Percentiles rank a stretch among this genome's conserved stretches.
Evolutionary conservation across 2,888 invertebrate species (phyloP).

Genomic region (Rhogogaster chlorosoma): DNA sequence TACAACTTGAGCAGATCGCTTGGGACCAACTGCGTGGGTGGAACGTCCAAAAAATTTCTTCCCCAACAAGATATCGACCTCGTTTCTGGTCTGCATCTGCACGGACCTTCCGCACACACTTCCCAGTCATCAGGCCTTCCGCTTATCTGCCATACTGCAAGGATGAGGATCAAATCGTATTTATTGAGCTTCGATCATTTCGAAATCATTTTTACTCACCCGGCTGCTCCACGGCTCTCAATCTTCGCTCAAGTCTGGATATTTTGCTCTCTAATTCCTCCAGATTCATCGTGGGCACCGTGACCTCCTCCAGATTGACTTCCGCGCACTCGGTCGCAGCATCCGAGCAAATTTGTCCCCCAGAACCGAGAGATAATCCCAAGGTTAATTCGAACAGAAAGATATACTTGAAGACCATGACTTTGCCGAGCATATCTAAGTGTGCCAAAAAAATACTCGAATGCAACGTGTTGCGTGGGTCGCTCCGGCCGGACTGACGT

Average conservation of each 20-base stretch:
- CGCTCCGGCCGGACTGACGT: slow-evolving; percentile 35
- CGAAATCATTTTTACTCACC: slow-evolving; percentile 76
- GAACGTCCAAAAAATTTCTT: slow-evolving; percentile 81
- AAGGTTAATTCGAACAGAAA: slow-evolving; percentile 21
- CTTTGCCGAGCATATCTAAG: neutral
- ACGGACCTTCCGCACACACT: slow-evolving; percentile 82
- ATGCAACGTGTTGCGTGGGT: slow-evolving; percentile 44
- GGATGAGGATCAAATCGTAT: neutral
- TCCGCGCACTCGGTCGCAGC: slow-evolving; percentile 56
- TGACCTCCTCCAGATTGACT: slow-evolving; percentile 37
- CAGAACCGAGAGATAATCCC: slow-evolving; percentile 23
- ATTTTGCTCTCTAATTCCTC: slow-evolving; percentile 70
- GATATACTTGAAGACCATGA: slow-evolving; percentile 10
- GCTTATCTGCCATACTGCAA: slow-evolving; percentile 84
- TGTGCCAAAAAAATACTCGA: slow-evolving; percentile 24
- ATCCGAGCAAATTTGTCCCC: slow-evolving; percentile 56
- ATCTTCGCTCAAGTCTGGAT: slow-evolving; percentile 81
- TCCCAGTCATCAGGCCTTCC: slow-evolving; percentile 82
- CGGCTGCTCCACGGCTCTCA: slow-evolving; percentile 86
- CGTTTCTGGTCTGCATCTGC: slow-evolving; percentile 84
- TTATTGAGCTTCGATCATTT: neutral
- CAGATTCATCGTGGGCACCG: slow-evolving; percentile 53
- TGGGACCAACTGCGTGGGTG: slow-evolving; percentile 83
- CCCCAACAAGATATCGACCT: slow-evolving; percentile 86
- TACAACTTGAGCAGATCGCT: slow-evolving; percentile 84